phyloP scores from a whole-genome alignment of 2,113 vertebrate genomes.

The Crotalus tigris region DNA sequence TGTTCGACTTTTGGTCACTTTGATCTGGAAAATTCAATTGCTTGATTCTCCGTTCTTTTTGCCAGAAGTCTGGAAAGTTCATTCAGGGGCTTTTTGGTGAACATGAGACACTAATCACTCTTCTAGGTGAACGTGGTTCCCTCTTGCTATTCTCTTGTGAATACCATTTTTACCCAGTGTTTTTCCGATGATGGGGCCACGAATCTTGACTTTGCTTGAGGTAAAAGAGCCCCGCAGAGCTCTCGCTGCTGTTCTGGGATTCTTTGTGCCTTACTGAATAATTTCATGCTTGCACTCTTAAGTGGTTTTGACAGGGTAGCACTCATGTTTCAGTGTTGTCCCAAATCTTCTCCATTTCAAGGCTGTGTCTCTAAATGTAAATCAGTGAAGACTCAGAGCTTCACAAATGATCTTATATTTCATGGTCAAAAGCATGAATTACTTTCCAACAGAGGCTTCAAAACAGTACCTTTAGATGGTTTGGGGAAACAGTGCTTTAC shows the following conservation, averaged over 20 bases:
- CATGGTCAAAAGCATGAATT: neutral
- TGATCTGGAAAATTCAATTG: neutral
- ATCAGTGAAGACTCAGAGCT: neutral
- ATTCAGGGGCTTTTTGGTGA: neutral
- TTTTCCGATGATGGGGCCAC: neutral
- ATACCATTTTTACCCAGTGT: neutral
- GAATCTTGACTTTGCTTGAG: neutral
- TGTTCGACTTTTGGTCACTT: neutral
- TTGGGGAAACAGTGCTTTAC: neutral
- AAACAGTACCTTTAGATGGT: neutral
- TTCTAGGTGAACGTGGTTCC: neutral
- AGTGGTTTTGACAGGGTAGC: too few species aligned
- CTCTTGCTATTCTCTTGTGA: neutral
- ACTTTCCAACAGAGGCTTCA: neutral
- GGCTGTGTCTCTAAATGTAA: neutral
- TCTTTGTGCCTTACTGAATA: neutral
- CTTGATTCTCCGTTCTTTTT: neutral
- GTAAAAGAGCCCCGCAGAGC: neutral
- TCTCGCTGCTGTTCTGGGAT: neutral
- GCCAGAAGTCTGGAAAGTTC: neutral
- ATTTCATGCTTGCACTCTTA: neutral
- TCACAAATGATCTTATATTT: neutral
- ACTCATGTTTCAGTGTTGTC: neutral
- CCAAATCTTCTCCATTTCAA: neutral
- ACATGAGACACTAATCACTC: neutral